Evolutionary conservation across 2,888 invertebrate genomes (phyloP).

Genomic region (Lepeophtheirus nordmannii): DNA sequence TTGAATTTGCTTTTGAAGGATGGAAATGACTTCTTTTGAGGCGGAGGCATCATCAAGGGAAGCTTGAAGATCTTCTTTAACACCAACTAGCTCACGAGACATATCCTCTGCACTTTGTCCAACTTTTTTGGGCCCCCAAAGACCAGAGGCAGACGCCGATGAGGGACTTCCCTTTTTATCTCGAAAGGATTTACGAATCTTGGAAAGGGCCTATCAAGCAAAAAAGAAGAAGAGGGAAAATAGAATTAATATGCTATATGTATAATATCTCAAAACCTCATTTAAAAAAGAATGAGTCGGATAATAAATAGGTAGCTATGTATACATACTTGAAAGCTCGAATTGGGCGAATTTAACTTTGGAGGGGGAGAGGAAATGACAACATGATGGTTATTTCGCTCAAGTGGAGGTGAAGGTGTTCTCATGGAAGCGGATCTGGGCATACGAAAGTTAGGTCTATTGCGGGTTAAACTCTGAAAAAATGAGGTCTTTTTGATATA

Average conservation of each 20-base stretch:
- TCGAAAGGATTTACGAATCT: slow-evolving; percentile 22
- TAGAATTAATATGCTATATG: too few species aligned
- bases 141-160: neutral
- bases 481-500: slow-evolving; percentile 24
- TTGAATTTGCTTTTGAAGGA: slow-evolving; percentile 34
- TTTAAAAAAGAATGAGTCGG: too few species aligned
- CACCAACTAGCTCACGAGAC: slow-evolving; percentile 27
- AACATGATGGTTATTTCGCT: neutral
- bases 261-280: too few species aligned
- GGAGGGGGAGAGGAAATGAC: neutral
- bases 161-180: slow-evolving; percentile 17
- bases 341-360: neutral
- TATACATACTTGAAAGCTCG: neutral
- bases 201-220: slow-evolving; percentile 12
- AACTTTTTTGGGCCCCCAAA: neutral
- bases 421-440: slow-evolving; percentile 18
- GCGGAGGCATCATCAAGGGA: slow-evolving; percentile 34
- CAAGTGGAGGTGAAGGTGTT: slow-evolving; percentile 17
- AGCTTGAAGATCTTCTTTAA: slow-evolving; percentile 31
- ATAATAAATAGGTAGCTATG: neutral
- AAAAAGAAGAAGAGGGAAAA: neutral
- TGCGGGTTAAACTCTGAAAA: slow-evolving; percentile 19
- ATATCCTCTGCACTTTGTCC: neutral
- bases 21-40: slow-evolving; percentile 34
- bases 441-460: slow-evolving; percentile 19